Base-by-base conservation (phyloP, 2,888 invertebrate genomes). In the Opisthograptis luteolata region DNA sequence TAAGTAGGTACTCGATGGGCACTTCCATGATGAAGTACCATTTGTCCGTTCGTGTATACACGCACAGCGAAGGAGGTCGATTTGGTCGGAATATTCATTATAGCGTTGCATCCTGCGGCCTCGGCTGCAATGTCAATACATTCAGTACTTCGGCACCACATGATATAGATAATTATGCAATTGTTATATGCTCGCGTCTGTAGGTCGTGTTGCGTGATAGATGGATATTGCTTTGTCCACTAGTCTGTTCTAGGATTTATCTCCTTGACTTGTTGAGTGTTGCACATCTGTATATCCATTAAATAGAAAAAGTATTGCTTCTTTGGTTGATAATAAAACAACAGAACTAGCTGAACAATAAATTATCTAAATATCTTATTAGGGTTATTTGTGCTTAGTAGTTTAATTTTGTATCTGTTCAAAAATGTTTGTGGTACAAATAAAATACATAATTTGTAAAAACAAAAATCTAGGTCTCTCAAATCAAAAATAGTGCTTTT, bases 31-130 rank as follows among this genome's bases (percentile, higher is more conserved):
- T 42, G 13, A 36, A 49, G 36, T 46, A 35, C 46, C 55, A 60
- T 65, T 62, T 62, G 51, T 69, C 56, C 56, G 58, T 64, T 72
- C 63, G 59, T 63, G 65, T 36, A 55, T 62, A 49, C 61, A 60
- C 58, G 62, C 62, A 64, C 61, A 31, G 37, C 49, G 57, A 73
- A 69, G 60, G 60, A 63, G 67, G 66, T 70, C 70, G 65, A 68
- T 64, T 54, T 50, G 56, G 55, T 15, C 25, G 41, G 57, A 68
- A 69, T 65, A 60, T 60, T 64, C 52, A 59, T 60, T 62, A 61
- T 62, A 66, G 19, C 53, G 41, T 57, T 59, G 60, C 65, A 66
- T 70, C 65, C 70, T 70, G 63, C 62, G 57, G 55, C 65, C 60
- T 66, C 59, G 56, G 44, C 36, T 49, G 35, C 54, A 52, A 47